phyloP scores from a whole-genome alignment of 2,797 vertebrate species.

The Chromis chromis region DNA sequence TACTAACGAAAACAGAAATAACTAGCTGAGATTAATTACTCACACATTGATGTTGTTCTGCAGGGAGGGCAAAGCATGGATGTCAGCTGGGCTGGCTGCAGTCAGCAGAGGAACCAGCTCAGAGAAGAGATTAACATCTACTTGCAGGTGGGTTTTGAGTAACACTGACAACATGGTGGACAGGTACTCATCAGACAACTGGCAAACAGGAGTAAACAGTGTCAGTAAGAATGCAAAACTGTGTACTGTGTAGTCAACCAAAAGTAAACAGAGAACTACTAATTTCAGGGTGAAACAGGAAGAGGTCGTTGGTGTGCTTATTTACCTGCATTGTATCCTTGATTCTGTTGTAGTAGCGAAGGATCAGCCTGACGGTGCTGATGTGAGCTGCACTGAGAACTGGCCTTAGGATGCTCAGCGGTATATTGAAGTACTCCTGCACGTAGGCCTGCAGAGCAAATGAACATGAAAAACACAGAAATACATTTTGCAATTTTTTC shows the following conservation, averaged over 20 bases:
- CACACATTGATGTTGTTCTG: slow-evolving; percentile 77
- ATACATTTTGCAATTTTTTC: background rate
- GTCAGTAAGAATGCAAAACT: background rate
- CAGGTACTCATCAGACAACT: slow-evolving; percentile 79
- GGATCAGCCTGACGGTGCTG: slow-evolving; percentile 79
- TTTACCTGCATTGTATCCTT: slow-evolving; percentile 76
- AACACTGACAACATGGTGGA: slow-evolving; percentile 81
- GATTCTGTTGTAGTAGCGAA: slow-evolving; percentile 79
- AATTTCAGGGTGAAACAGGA: background rate
- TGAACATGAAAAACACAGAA: background rate
- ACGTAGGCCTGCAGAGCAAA: background rate
- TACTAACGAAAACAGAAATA: background rate
- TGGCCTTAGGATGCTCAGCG: slow-evolving; percentile 60
- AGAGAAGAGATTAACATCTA: slow-evolving; percentile 75
- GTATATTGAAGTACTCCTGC: slow-evolving; percentile 85
- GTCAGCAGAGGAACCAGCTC: slow-evolving; percentile 78
- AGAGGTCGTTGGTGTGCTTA: background rate
- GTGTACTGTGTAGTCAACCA: background rate
- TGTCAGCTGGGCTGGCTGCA: slow-evolving; percentile 73
- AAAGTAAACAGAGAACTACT: background rate
- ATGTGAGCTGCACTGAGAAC: slow-evolving; percentile 77
- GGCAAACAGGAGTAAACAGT: slow-evolving; percentile 35
- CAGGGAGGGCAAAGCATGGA: slow-evolving; percentile 74
- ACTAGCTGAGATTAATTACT: slow-evolving; percentile 46
- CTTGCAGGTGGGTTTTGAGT: slow-evolving; percentile 76